Percentiles rank a stretch among this genome's conserved stretches.
Evolutionary conservation across 1,140 invertebrate species (phyloP).

Genomic region (Panulirus ornatus): DNA sequence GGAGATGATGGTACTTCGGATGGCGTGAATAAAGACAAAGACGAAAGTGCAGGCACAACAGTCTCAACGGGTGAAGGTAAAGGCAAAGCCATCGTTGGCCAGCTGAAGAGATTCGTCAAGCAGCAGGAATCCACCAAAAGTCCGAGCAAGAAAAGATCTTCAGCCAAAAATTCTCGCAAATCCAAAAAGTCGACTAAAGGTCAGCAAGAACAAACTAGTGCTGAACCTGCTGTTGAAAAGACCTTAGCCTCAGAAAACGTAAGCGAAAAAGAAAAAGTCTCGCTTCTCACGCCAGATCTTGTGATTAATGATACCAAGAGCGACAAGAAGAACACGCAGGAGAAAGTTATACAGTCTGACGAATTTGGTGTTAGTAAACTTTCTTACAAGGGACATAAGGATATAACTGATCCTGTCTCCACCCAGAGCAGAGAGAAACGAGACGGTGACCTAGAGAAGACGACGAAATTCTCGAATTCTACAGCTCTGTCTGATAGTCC

Average conservation of each 20-base stretch:
- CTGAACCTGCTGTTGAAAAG: neutral
- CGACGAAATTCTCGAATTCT: no score
- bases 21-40: neutral
- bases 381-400: neutral
- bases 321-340: neutral
- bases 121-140: constrained; percentile 67
- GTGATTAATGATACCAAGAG: neutral
- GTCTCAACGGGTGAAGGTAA: constrained; percentile 39
- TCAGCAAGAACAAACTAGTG: neutral
- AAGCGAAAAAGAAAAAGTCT: neutral
- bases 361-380: no score
- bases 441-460: no score
- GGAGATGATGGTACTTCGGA: constrained; percentile 37
- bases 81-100: constrained; percentile 69
- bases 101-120: constrained; percentile 73
- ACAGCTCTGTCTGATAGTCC: no score
- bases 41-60: constrained; percentile 19
- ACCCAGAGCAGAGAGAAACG: neutral
- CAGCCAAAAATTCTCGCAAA: constrained; percentile 19
- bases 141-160: neutral
- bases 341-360: neutral
- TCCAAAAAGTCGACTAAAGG: constrained; percentile 30
- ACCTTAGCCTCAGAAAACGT: no score
- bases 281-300: neutral
- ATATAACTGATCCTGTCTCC: neutral